Base-by-base conservation (phyloP, 2,113 vertebrate species). In the Pogona vitticeps region DNA sequence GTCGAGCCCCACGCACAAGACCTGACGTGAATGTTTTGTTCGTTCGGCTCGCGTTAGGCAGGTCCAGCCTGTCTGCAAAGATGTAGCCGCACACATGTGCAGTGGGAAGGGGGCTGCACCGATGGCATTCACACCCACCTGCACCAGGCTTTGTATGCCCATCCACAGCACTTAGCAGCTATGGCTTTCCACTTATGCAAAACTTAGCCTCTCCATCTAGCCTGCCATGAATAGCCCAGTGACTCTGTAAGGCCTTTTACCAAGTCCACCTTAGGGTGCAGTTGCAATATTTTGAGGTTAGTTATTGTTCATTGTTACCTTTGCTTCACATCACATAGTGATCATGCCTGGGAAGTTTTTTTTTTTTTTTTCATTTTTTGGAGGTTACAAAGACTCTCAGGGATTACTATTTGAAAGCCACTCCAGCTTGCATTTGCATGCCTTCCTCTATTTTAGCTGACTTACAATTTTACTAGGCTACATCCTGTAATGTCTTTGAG, bases 31-130 rank as follows among this genome's bases (percentile, higher is more conserved):
- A 97, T 95, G 98, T 99, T 99, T 99, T 99, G 98, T 99, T 99
- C 98, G 98, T 99, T 99, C 98, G 98, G 98, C 98, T 99, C 98
- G 98, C 98, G 98, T 99, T 98, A 99, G 91, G 98, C 98, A 98
- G 98, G 97, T 98, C 98, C 97, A 97, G 98, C 94, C 96, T 92
- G 78, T 95, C 98, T 94, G 88, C 98, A 67, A 84, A 90, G 1
- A 6, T 28, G 20, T 0, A 15, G 83, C 56, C 26, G 61, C 40
- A 70, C 26, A 10, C 58, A 7, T 13, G 58, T 4, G 68, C 28
- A 15, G 17, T 72, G 56, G 38, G 18, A 86, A 56, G 61, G 0
- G 85, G 4, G 88, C 78, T 17, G 3, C 9, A 0, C 38, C 23
- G 82, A 84, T 85, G 23, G 18, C 12, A 88, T 46, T 26, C 46